These are phyloP conservation scores for Brachymystax lenok DNA, from an alignment of 2,797 vertebrate species.

Conservation along the genomic window DNA sequence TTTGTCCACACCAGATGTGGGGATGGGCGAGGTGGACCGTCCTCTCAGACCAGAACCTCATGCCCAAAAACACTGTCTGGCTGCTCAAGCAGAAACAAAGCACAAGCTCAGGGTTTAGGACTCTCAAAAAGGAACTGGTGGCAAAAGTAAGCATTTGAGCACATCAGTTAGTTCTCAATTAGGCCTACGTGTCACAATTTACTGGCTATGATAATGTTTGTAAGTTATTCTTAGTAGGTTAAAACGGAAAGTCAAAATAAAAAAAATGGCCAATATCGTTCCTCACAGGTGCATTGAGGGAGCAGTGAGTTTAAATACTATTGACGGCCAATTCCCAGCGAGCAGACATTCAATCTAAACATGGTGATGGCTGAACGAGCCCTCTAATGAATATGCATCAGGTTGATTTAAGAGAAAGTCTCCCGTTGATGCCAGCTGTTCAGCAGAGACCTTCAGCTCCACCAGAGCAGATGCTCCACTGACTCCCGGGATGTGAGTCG, in stretches of 20 bases:
- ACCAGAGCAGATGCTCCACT: not conserved
- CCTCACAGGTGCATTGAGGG: not conserved
- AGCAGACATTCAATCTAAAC: not conserved
- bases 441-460: not conserved
- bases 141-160: not conserved
- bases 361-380: conserved; percentile 42
- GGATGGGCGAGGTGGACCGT: conserved; percentile 3
- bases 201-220: not conserved
- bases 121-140: not conserved
- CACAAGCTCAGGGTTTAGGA: not conserved
- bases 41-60: conserved; percentile 26
- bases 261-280: not conserved
- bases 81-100: not conserved
- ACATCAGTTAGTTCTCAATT: not conserved
- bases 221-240: not conserved
- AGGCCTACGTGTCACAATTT: not conserved
- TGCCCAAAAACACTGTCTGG: conserved; percentile 14
- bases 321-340: no score
- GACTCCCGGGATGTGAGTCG: not conserved
- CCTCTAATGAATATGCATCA: conserved; percentile 64
- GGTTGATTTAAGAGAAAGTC: conserved; percentile 35
- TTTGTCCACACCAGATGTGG: conserved; percentile 76
- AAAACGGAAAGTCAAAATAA: not conserved
- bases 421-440: conserved; percentile 15
- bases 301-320: not conserved